Conservation (phyloP, 2,113 vertebrate genomes). For the Labeo rohita region DNA sequence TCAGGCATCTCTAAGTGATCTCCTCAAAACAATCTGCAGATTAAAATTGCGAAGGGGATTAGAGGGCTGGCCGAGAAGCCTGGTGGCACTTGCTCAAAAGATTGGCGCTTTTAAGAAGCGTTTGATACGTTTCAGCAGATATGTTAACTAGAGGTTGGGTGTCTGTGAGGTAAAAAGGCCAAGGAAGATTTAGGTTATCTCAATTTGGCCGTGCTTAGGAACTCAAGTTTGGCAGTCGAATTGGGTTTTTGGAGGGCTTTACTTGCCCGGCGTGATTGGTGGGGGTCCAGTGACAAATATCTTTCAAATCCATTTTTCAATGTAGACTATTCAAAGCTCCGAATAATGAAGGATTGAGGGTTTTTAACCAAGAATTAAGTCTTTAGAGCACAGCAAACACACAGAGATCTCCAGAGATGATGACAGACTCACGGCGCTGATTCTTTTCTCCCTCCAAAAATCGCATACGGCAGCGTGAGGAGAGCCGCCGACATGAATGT, state of each 20-base stretch:
- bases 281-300: constrained; percentile 41
- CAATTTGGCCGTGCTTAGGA: neutral
- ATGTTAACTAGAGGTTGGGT: constrained; percentile 51
- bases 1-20: constrained; percentile 60
- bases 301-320: constrained; percentile 50
- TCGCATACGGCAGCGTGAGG: constrained; percentile 30
- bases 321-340: constrained; percentile 29
- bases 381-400: constrained; percentile 41
- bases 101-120: constrained; percentile 46
- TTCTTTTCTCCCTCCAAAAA: constrained; percentile 39
- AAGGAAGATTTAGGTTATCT: constrained; percentile 21
- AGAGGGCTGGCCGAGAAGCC: constrained; percentile 41
- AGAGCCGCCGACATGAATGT: constrained; percentile 23
- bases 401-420: constrained; percentile 16
- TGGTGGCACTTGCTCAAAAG: constrained; percentile 40
- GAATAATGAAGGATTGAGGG: constrained; percentile 43
- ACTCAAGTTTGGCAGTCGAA: neutral
- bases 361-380: constrained; percentile 42
- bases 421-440: constrained; percentile 27
- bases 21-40: constrained; percentile 60
- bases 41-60: constrained; percentile 61
- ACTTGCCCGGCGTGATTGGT: constrained; percentile 8
- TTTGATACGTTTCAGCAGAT: constrained; percentile 43
- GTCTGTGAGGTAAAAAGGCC: constrained; percentile 27
- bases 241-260: constrained; percentile 30